These are phyloP conservation scores for Mormoops blainvillei DNA, from an alignment of 2,113 vertebrate species.

Conservation along the genomic window DNA sequence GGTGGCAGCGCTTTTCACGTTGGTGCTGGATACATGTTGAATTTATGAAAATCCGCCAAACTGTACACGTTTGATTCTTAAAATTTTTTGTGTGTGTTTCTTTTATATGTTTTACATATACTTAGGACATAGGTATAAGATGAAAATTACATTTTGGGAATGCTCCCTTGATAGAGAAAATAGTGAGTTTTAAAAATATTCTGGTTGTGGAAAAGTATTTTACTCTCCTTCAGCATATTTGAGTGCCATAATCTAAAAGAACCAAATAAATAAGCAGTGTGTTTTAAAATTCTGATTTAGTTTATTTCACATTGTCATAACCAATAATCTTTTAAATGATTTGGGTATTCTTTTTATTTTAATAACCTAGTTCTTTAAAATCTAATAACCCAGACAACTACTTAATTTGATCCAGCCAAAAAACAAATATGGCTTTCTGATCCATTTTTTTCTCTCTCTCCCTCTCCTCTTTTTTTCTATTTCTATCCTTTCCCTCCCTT, in stretches of 20 bases:
- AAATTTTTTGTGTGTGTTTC: neutral
- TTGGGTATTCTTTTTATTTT: neutral
- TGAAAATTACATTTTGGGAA: neutral
- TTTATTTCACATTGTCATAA: neutral
- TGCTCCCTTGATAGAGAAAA: neutral
- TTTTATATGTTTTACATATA: slow-evolving; percentile 22
- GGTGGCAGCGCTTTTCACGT: neutral
- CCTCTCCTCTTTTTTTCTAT: too few species aligned
- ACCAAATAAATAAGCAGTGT: neutral
- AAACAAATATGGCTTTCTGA: neutral
- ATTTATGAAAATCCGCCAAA: neutral
- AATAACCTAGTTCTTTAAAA: neutral
- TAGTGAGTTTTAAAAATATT: neutral
- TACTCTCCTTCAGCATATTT: neutral
- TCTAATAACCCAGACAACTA: neutral
- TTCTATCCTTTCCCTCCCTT: neutral
- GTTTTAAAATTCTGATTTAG: neutral
- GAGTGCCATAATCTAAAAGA: neutral
- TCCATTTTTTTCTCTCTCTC: neutral
- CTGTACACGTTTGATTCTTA: neutral
- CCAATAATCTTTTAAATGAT: neutral
- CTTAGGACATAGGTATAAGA: neutral
- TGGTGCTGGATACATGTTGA: neutral
- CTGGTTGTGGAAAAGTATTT: neutral
- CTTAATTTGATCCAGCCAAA: neutral